Percentiles rank a stretch among this genome's conserved stretches.
Conservation (phyloP, 2,113 vertebrate species). For the Axis porcinus region DNA sequence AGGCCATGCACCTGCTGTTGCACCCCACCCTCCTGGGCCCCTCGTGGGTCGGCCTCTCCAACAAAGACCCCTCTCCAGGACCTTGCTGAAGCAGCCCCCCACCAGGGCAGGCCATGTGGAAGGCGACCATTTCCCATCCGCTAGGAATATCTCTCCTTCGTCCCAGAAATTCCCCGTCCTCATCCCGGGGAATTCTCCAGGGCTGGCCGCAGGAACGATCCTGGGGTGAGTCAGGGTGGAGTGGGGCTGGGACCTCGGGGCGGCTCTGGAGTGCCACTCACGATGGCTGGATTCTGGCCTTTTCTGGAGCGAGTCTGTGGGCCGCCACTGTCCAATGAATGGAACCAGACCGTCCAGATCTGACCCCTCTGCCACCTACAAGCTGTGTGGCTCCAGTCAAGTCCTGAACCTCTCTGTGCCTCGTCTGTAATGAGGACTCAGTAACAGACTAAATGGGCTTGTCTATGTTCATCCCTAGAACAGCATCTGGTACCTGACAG, state of each 20-base stretch:
- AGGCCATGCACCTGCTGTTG: rapidly evolving
- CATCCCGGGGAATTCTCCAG: constrained; percentile 30
- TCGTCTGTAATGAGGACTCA: neutral
- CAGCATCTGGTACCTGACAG: neutral
- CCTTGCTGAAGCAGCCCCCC: too few species aligned
- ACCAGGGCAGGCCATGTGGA: neutral
- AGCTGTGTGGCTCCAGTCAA: neutral
- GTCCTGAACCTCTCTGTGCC: neutral
- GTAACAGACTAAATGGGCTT: neutral
- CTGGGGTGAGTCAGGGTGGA: neutral
- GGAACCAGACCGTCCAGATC: neutral
- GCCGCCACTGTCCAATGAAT: rapidly evolving
- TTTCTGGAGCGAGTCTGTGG: rapidly evolving
- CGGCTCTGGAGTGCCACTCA: rapidly evolving
- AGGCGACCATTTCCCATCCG: neutral
- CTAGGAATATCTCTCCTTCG: neutral
- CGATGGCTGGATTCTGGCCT: neutral
- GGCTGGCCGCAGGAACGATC: neutral
- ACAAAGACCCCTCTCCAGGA: too few species aligned
- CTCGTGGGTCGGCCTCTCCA: neutral
- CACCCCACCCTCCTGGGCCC: neutral
- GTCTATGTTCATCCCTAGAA: rapidly evolving
- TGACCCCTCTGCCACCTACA: too few species aligned
- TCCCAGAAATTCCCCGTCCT: constrained; percentile 46
- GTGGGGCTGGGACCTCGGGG: neutral